phyloP scores from a whole-genome alignment of 2,797 vertebrate species.

The Lacerta agilis region DNA sequence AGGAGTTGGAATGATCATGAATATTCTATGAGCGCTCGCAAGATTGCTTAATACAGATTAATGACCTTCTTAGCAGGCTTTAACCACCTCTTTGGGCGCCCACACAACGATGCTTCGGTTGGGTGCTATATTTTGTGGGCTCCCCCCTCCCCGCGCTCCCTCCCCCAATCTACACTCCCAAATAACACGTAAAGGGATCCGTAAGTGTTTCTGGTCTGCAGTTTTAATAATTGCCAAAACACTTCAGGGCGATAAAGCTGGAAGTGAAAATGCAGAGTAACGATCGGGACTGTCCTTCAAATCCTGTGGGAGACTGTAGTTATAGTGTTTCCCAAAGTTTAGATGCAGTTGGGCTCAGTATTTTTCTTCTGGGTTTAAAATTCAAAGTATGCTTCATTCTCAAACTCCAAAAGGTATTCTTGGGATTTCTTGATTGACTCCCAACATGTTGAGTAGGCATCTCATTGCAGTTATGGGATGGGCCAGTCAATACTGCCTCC shows the following conservation, averaged over 20 bases:
- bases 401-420: not conserved
- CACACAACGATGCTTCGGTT: not conserved
- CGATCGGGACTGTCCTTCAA: not conserved
- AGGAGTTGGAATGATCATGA: conserved; percentile 1
- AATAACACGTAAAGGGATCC: not conserved
- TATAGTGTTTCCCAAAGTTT: not conserved
- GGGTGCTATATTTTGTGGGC: not conserved
- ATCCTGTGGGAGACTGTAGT: not conserved
- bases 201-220: not conserved
- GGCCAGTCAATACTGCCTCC: not conserved
- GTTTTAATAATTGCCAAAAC: not conserved
- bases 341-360: not conserved
- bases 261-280: not conserved
- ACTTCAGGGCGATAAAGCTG: not conserved
- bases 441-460: no score
- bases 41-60: conserved; percentile 13
- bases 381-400: not conserved
- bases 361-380: not conserved
- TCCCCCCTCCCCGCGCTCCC: not conserved
- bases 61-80: conserved; percentile 6
- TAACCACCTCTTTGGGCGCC: not conserved
- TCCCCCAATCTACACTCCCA: no score
- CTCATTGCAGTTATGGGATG: not conserved
- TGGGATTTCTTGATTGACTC: not conserved
- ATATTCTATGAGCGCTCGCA: not conserved